Conservation (phyloP, 1,140 invertebrate genomes). For the Caenorhabditis inopinata region DNA sequence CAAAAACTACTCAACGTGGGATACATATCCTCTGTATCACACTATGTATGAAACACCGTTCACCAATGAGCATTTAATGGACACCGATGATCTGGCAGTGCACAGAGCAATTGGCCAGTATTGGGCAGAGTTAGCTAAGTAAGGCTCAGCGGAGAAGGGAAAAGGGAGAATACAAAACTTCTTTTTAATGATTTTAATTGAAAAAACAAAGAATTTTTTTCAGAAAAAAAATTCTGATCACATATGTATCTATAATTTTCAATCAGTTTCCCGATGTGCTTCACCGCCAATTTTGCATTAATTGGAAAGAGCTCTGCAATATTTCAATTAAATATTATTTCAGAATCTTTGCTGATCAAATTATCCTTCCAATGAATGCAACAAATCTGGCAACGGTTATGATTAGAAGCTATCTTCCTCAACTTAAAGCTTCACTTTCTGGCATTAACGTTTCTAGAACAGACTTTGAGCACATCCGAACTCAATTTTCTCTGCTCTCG, state of each 20-base stretch:
- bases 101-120: constrained; percentile 63
- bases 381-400: constrained; percentile 39
- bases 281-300: too few relatives aligned
- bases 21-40: constrained; percentile 67
- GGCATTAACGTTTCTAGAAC: neutral
- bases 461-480: neutral
- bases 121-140: constrained; percentile 59
- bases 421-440: constrained; percentile 34
- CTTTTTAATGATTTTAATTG: constrained; percentile 14
- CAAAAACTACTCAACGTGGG: constrained; percentile 16
- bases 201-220: too few relatives aligned
- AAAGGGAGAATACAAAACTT: too few relatives aligned
- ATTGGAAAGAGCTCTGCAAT: too few relatives aligned
- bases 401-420: constrained; percentile 16
- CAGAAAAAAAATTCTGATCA: too few relatives aligned
- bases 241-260: too few relatives aligned
- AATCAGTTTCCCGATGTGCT: too few relatives aligned
- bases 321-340: too few relatives aligned
- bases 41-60: constrained; percentile 67
- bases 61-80: constrained; percentile 62
- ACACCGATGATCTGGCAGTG: constrained; percentile 48
- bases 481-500: neutral
- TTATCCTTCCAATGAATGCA: constrained; percentile 64
- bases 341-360: constrained; percentile 19
- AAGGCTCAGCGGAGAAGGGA: constrained; percentile 50